Conservation (phyloP, 1,140 invertebrate genomes). For the Cryptotermes secundus region DNA sequence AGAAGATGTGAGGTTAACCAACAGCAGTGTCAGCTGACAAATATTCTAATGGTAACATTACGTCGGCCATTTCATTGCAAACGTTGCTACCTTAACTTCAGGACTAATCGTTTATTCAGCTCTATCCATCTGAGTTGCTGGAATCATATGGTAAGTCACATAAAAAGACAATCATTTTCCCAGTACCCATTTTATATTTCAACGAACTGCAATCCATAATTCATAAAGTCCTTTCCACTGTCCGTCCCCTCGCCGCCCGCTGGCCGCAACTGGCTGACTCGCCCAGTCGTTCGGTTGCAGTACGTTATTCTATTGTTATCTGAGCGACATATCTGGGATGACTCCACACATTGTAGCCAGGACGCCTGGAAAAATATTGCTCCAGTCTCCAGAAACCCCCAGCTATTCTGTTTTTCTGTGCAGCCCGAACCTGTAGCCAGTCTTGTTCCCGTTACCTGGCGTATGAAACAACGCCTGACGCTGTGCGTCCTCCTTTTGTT, state of each 20-base stretch:
- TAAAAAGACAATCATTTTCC: not conserved
- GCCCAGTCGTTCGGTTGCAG: not conserved
- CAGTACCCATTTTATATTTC: not conserved
- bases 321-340: not conserved
- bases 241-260: not conserved
- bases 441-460: not conserved
- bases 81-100: too few species aligned
- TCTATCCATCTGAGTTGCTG: not conserved
- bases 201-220: conserved; percentile 5
- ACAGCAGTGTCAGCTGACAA: too few species aligned
- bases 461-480: too few species aligned
- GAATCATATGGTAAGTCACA: not conserved
- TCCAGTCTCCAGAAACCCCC: not conserved
- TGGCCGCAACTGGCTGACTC: not conserved
- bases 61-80: too few species aligned
- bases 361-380: not conserved
- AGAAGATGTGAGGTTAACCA: too few species aligned
- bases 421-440: not conserved
- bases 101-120: too few species aligned
- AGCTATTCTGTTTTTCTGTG: not conserved
- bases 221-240: not conserved
- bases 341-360: not conserved
- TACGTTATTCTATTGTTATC: not conserved
- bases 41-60: too few species aligned
- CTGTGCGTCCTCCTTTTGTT: too few species aligned